phyloP scores from a whole-genome alignment of 2,797 vertebrate genomes.

The Echiichthys vipera region DNA sequence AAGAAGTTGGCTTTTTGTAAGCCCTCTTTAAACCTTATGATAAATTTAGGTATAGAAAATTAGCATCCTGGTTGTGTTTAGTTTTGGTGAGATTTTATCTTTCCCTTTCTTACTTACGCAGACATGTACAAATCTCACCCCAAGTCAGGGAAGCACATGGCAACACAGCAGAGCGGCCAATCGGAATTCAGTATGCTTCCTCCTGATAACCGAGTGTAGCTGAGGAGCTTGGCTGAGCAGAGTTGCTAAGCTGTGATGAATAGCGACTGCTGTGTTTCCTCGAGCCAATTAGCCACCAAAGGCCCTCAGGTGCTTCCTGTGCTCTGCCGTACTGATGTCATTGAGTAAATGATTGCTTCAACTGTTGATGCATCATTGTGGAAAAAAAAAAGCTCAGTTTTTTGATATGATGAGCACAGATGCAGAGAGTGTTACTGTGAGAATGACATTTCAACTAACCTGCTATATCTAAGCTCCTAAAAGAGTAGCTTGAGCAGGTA shows the following conservation, averaged over 20 bases:
- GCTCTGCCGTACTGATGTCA: constrained; percentile 44
- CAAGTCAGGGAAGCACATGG: constrained; percentile 65
- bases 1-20: background rate
- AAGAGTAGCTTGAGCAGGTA: background rate
- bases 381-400: background rate
- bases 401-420: constrained; percentile 8
- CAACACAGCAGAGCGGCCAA: constrained; percentile 70
- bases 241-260: constrained; percentile 73
- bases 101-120: constrained; percentile 24
- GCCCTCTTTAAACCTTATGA: background rate
- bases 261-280: constrained; percentile 58
- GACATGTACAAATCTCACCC: constrained; percentile 26
- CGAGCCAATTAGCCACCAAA: constrained; percentile 68
- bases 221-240: constrained; percentile 53
- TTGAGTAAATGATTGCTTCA: constrained; percentile 35
- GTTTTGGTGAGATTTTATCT: constrained; percentile 26
- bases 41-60: constrained; percentile 6
- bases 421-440: background rate
- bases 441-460: background rate
- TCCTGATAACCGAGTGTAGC: constrained; percentile 61
- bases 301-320: constrained; percentile 50
- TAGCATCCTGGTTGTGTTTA: constrained; percentile 17
- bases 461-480: background rate
- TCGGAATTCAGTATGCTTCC: constrained; percentile 56
- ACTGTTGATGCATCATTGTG: background rate